Evolutionary conservation across 1,140 invertebrate genomes (phyloP), one percentile per base, ranked within the genome.

Genomic region (Adoxophyes honmai): DNA sequence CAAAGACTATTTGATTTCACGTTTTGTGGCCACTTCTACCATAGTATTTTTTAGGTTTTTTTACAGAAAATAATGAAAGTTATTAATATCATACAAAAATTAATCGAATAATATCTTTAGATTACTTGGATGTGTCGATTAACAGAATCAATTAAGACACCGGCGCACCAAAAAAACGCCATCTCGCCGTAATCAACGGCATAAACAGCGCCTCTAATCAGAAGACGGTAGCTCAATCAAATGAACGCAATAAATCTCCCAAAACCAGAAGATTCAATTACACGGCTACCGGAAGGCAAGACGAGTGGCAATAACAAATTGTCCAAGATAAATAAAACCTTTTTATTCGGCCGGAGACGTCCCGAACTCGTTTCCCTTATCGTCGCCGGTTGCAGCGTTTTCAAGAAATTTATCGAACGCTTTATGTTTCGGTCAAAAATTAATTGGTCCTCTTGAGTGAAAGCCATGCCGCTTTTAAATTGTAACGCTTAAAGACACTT

Each of bases 181-280:
- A 21, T n/a, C 4, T 1, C 37, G 9, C 9, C 14, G 42, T 48
- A 48, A 33, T 48, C 42, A 44, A 44, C 16, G n/a, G 42, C 42
- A 48, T 48, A 55, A 61, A 64, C 52, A 67, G 56, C 51, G 34
- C 60, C 60, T 72, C 81, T 86, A 82, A 85, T 84, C 81, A 81
- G 74, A 70, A 72, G 73, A 65, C 82, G 77, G 85, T 85, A 84
- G 83, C 80, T 77, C 71, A 76, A 78, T 75, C 66, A 74, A 79
- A 78, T 73, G 73, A 62, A 56, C 35, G 28, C 52, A 52, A 85
- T 85, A 78, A 85, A 85, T 86, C 78, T 81, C 66, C 62, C 56
- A 78, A 82, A 88, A 85, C 83, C 80, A 85, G 78, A 88, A 84
- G 85, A 86, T 86, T 86, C 83, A 86, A 86, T 86, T 86, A 88